A percentile compares a stretch with the other conserved stretches of the same genome.
These are phyloP conservation scores for Aleiodes leptofemur DNA, from an alignment of 2,888 invertebrate species.

Conservation along the genomic window DNA sequence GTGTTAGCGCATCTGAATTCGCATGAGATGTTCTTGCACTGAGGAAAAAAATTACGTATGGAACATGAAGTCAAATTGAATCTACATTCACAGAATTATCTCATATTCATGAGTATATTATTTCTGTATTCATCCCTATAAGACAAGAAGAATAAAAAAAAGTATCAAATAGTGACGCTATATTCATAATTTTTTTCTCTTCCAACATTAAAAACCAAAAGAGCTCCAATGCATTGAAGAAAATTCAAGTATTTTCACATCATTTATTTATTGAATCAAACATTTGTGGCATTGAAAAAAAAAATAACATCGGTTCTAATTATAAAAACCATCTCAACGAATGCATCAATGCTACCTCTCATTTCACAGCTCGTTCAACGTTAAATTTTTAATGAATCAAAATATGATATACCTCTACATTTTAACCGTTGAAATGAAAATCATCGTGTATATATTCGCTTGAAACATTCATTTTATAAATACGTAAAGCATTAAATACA, in stretches of 20 bases:
- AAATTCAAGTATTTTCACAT: conserved; percentile 13
- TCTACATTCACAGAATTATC: no score
- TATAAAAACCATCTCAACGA: conserved; percentile 50
- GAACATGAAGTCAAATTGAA: no score
- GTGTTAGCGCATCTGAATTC: no score
- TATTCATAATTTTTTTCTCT: conserved; percentile 9
- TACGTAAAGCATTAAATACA: conserved; percentile 69
- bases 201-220: conserved; percentile 4
- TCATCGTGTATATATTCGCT: conserved; percentile 47
- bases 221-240: neutral
- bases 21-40: no score
- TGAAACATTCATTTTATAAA: conserved; percentile 54
- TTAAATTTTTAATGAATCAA: conserved; percentile 71
- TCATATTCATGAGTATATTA: no score
- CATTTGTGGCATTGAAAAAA: conserved; percentile 64
- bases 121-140: no score
- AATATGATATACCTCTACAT: conserved; percentile 67
- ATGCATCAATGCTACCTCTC: conserved; percentile 66
- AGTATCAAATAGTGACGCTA: neutral
- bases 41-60: no score
- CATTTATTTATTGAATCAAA: conserved; percentile 17
- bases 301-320: conserved; percentile 69
- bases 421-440: conserved; percentile 61
- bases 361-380: conserved; percentile 65
- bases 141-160: no score